Evolutionary conservation across 2,888 invertebrate genomes (phyloP).

Genomic region (Drosophila macrospina): DNA sequence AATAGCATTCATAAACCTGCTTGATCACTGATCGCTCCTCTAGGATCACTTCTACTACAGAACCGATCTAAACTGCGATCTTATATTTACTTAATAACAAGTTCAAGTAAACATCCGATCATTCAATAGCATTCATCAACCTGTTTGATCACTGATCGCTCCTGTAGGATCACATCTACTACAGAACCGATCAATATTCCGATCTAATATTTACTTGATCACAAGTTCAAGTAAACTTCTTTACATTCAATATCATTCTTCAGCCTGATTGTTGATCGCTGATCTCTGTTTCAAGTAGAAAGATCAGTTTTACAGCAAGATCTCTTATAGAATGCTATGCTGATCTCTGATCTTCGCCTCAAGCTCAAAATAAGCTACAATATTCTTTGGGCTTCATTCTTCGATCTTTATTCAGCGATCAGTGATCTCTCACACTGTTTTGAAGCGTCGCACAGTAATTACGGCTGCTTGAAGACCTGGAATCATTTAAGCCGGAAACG

Average conservation of each 20-base stretch:
- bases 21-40: too few relatives aligned
- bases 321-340: conserved; percentile 2
- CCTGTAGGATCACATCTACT: too few relatives aligned
- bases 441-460: conserved; percentile 31
- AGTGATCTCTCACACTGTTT: neutral
- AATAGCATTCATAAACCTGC: neutral
- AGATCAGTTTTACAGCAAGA: conserved; percentile 4
- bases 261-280: neutral
- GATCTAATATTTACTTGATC: neutral
- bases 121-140: too few relatives aligned
- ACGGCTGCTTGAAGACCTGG: conserved; percentile 20
- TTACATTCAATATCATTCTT: neutral
- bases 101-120: too few relatives aligned
- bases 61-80: too few relatives aligned
- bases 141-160: too few relatives aligned
- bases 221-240: neutral
- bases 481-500: conserved; percentile 56
- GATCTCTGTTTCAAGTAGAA: neutral
- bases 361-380: conserved; percentile 4
- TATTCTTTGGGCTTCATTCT: neutral
- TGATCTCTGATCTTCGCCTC: conserved; percentile 16
- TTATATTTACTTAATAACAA: too few relatives aligned
- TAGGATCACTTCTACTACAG: too few relatives aligned
- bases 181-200: neutral
- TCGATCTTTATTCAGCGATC: conserved; percentile 3